These are phyloP conservation scores for Neostethus bicornis DNA, from an alignment of 2,797 vertebrate genomes.

Conservation along the genomic window DNA sequence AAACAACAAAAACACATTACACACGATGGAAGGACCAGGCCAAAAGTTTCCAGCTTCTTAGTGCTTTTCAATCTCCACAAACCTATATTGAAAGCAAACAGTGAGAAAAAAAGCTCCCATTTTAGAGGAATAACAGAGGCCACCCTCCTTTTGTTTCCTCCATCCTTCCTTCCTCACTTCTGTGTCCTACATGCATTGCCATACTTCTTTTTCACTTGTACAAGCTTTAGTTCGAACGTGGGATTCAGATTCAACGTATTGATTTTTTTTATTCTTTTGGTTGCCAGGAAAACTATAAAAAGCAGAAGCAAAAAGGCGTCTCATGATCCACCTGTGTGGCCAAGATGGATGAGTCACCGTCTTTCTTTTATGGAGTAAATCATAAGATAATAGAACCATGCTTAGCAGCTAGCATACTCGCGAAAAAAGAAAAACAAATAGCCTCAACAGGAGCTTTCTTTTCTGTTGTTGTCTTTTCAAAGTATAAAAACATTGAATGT, in stretches of 20 bases:
- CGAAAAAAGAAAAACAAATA: constrained; percentile 14
- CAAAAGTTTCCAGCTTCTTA: constrained; percentile 24
- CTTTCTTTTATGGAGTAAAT: constrained; percentile 45
- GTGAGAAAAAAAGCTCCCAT: constrained; percentile 17
- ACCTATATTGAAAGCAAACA: constrained; percentile 30
- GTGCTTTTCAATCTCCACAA: constrained; percentile 5
- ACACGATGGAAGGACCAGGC: constrained; percentile 40
- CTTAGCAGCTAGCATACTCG: constrained; percentile 52
- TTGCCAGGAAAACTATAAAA: constrained; percentile 25
- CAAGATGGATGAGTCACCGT: constrained; percentile 56
- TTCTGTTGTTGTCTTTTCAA: constrained; percentile 54
- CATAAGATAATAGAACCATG: constrained; percentile 60
- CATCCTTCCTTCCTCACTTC: constrained; percentile 35
- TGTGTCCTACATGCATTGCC: constrained; percentile 14
- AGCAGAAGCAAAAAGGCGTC: constrained; percentile 5
- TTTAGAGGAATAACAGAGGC: constrained; percentile 7
- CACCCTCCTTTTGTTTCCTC: constrained; percentile 4
- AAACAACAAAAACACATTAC: constrained; percentile 60
- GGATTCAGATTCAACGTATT: constrained; percentile 8
- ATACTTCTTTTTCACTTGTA: constrained; percentile 8
- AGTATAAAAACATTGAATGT: constrained; percentile 64
- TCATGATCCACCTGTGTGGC: constrained; percentile 42
- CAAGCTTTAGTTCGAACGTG: constrained; percentile 2
- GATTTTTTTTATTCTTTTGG: constrained; percentile 14
- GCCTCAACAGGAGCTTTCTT: constrained; percentile 38